Evolutionary conservation across 2,113 vertebrate species (phyloP).

Genomic region (Xerus inauris): DNA sequence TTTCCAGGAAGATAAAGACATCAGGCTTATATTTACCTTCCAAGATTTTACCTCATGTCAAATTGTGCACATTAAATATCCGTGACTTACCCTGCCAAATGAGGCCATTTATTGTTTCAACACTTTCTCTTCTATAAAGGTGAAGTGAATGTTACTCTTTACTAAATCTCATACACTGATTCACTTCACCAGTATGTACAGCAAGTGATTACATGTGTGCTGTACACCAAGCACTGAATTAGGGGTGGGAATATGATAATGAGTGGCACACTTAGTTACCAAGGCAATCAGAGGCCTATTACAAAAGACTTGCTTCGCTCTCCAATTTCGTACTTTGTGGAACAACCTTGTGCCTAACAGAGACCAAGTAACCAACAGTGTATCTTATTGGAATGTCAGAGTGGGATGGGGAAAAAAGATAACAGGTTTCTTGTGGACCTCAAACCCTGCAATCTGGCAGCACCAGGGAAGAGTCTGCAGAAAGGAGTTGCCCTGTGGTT

Average conservation of each 20-base stretch:
- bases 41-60: background rate
- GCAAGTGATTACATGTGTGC: background rate
- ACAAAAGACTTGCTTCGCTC: background rate
- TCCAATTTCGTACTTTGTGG: background rate
- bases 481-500: background rate
- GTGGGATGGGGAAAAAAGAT: background rate
- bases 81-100: background rate
- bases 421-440: background rate
- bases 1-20: slow-evolving; percentile 23
- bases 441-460: background rate
- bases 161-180: background rate
- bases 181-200: background rate
- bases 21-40: background rate
- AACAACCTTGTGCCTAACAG: background rate
- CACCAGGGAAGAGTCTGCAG: background rate
- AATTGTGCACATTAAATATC: background rate
- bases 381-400: background rate
- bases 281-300: background rate
- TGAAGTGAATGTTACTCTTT: background rate
- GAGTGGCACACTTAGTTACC: background rate
- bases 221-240: background rate
- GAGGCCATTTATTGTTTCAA: background rate
- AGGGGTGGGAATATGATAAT: background rate
- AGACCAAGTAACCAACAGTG: background rate
- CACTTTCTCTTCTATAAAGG: background rate